Evolutionary conservation across 1,140 invertebrate species (phyloP), one percentile per base, ranked within the genome.

Genomic region (Battus philenor): DNA sequence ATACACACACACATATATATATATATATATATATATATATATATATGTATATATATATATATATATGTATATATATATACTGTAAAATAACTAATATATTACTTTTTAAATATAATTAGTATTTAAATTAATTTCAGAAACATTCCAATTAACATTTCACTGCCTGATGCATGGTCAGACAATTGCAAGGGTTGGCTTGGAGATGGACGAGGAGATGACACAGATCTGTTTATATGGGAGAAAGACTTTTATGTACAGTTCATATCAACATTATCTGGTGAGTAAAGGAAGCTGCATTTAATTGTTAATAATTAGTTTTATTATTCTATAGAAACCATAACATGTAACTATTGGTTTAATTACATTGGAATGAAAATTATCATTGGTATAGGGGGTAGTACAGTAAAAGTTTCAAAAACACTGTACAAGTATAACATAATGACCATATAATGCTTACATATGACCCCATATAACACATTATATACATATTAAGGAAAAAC

Each of bases 201-300:
- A 1, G 58, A 68, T 29, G 41, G 65, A 2, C 43, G 51, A 2
- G 51, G 43, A n/a, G 56, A 75, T 1, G 59, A 69, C 2, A 55
- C 55, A 20, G 67, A 84, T 44, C 64, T 83, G 0, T 83, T 87
- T 29, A 76, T 88, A 31, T 78, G 86, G 71, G 87, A 88, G 54
- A 88, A 87, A 44, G 86, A 87, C 2, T 88, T 88, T 46, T 89
- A 89, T 46, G 68, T 88, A 31, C 75, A 76, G 43, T 86, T 83
- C 39, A 49, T 72, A 4, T 69, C 76, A 29, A 73, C 64, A 22
- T 71, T 74, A 26, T 44, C 53, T 46, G 78, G 82, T 81, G 50
- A 50, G 51, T 48, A 30, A 12, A 22, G 10, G 18, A 22, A 44
- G 22, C 2, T 33, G 9, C 38, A 36, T 4, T 22, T 22, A 4